A percentile compares a stretch with the other conserved stretches of the same genome.
These are phyloP conservation scores for Parauchenoglanis punctatus DNA, from an alignment of 2,797 vertebrate species.

Conservation along the genomic window DNA sequence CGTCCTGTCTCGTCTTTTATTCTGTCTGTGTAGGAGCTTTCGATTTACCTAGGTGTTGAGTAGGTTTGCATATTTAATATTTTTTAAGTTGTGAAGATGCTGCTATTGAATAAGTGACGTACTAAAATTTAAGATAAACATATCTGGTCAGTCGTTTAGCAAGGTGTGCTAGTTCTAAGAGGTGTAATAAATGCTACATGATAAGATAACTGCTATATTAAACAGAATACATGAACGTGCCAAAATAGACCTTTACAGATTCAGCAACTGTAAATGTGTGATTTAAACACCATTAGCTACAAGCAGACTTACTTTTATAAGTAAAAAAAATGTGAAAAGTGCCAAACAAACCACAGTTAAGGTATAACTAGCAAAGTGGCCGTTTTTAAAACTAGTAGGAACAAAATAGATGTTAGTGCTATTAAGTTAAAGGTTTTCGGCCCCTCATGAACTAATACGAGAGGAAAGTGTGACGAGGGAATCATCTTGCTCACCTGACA, in stretches of 20 bases:
- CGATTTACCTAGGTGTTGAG: constrained; percentile 73
- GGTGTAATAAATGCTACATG: constrained; percentile 72
- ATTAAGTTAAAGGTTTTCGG: constrained; percentile 67
- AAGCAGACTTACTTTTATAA: constrained; percentile 80
- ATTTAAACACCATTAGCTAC: constrained; percentile 75
- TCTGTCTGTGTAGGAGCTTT: constrained; percentile 76
- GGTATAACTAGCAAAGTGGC: constrained; percentile 62
- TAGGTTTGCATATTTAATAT: constrained; percentile 74
- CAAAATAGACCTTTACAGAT: constrained; percentile 77
- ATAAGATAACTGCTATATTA: constrained; percentile 67
- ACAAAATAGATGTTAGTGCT: constrained; percentile 63
- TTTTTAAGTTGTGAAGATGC: constrained; percentile 80
- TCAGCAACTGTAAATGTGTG: constrained; percentile 72
- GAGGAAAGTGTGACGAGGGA: constrained; percentile 56
- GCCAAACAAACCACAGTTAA: constrained; percentile 82
- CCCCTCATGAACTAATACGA: constrained; percentile 67
- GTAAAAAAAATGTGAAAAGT: constrained; percentile 79
- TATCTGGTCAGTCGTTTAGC: constrained; percentile 78
- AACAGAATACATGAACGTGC: constrained; percentile 78
- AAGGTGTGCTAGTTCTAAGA: constrained; percentile 71
- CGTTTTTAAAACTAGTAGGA: constrained; percentile 63
- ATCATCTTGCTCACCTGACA: constrained; percentile 67
- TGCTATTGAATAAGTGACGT: constrained; percentile 83
- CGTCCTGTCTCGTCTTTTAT: constrained; percentile 76
- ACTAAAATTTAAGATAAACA: constrained; percentile 76